Evolutionary conservation across 1,140 invertebrate species (phyloP), one percentile per base, ranked within the genome.

Genomic region (Brachionus rubens): DNA sequence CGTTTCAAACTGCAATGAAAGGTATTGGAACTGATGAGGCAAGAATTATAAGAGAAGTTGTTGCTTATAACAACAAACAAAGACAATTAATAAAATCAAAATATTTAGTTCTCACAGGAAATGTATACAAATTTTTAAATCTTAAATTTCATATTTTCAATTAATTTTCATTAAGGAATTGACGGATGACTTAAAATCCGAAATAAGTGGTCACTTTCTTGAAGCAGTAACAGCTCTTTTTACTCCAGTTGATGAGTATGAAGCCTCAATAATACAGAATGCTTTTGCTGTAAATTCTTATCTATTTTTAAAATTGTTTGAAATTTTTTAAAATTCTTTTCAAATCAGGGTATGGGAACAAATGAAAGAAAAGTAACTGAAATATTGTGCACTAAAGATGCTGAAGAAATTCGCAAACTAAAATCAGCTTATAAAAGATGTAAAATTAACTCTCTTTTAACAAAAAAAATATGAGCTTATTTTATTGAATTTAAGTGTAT

Each of bases 201-300:
- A 94, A 84, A 82, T 93, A 24, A 89, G 90, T 50, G 92, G 92
- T 2, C 91, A 92, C 83, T 90, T 94, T 75, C 91, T 93, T 83
- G 91, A 93, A 82, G 89, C 92, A 14, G 90, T 92, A 75, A 81
- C 93, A 6, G 91, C 90, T 10, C 85, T 94, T 30, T 91, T 94
- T 90, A 92, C 77, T 26, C 79, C 82, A 10, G 80, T 82, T n/a
- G 78, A 81, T 43, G 80, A 82, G 26, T 83, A 79, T 65, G 75
- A 83, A 21, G 81, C 81, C 5, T 79, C 82, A 9, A 80, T 79
- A 59, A 75, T 85, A 10, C 79, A 84, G 59, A 76, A 81, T 26
- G 81, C 85, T 6, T 30, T 76, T 33, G 0, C 21, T 10, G 67
- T 70, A 40, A 30, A 19, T 33, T 16, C 5, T 33, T 26, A 28